Evolutionary conservation across 2,797 vertebrate genomes (phyloP).

Genomic region (Parambassis ranga): DNA sequence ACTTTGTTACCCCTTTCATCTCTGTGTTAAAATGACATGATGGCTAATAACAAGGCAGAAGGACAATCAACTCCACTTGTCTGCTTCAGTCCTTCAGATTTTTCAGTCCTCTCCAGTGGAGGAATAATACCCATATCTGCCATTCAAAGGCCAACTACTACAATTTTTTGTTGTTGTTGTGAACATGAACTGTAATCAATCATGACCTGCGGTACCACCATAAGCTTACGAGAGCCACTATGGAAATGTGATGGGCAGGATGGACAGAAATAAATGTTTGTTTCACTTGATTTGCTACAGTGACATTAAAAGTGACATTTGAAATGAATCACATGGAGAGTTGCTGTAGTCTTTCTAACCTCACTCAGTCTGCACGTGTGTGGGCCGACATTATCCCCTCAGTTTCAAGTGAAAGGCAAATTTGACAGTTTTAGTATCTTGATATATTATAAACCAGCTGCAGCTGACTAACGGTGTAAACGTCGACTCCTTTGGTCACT

Average conservation of each 20-base stretch:
- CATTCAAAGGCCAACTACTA: neutral
- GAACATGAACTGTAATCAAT: neutral
- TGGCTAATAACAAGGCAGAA: no score
- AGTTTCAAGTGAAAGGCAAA: no score
- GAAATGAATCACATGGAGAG: neutral
- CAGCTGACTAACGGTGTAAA: no score
- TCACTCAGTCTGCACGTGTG: neutral
- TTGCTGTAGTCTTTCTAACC: no score
- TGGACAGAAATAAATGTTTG: neutral
- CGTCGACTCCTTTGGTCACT: no score
- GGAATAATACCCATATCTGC: neutral
- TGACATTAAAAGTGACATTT: neutral
- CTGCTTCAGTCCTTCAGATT: no score
- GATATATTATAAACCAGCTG: neutral
- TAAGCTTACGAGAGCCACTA: neutral
- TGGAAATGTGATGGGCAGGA: neutral
- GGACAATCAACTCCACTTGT: no score
- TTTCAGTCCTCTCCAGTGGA: no score
- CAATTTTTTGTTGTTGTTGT: neutral
- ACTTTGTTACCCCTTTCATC: no score
- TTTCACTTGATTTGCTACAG: neutral
- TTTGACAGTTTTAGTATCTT: neutral
- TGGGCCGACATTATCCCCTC: no score
- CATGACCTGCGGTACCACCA: neutral
- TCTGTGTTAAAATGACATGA: no score